phyloP scores from a whole-genome alignment of 2,797 vertebrate species.

The Tokudaia tokunoshimensis region DNA sequence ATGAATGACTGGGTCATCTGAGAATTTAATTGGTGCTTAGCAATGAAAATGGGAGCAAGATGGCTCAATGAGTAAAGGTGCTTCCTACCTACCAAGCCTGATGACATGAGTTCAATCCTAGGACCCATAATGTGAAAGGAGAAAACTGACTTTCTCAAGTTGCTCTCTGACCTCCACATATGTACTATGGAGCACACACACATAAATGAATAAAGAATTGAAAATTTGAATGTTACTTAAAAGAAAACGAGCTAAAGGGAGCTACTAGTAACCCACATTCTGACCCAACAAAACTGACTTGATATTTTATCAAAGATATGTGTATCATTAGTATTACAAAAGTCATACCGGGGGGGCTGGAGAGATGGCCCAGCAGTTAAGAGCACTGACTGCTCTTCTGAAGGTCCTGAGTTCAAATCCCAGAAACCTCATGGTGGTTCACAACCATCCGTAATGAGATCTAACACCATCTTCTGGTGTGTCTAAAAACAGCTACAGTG shows the following conservation, averaged over 20 bases:
- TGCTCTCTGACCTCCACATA: not conserved
- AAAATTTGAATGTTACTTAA: not conserved
- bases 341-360: not conserved
- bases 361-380: too few relatives aligned
- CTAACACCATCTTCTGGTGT: too few relatives aligned
- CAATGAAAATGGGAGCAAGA: not conserved
- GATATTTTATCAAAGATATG: not conserved
- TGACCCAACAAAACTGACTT: not conserved
- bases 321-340: constrained; percentile 22
- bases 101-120: not conserved
- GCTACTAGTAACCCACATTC: not conserved
- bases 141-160: not conserved
- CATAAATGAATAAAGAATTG: not conserved
- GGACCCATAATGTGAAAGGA: not conserved
- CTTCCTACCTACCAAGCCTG: not conserved
- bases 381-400: too few relatives aligned
- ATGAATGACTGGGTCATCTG: not conserved
- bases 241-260: not conserved
- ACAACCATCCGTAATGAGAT: too few relatives aligned
- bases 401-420: too few relatives aligned
- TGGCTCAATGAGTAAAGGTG: not conserved
- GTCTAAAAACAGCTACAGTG: too few relatives aligned
- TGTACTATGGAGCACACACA: not conserved
- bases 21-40: not conserved
- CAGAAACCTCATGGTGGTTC: too few relatives aligned